These are phyloP conservation scores for Equus przewalskii DNA, from an alignment of 2,113 vertebrate species.

Conservation along the genomic window DNA sequence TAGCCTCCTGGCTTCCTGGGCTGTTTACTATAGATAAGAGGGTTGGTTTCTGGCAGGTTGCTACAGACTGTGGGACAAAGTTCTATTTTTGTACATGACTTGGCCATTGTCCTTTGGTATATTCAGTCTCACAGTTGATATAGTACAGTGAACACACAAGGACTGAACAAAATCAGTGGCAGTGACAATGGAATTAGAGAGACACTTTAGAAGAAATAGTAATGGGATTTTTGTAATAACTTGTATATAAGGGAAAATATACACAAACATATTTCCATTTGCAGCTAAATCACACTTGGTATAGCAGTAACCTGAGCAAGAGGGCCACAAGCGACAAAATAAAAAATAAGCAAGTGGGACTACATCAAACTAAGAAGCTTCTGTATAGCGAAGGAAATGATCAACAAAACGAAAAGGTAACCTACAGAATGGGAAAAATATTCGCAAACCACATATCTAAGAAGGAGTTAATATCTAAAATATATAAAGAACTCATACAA, in stretches of 20 bases:
- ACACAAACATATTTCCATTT: background rate
- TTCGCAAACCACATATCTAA: background rate
- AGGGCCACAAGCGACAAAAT: background rate
- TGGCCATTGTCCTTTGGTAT: background rate
- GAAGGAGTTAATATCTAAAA: background rate
- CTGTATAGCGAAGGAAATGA: background rate
- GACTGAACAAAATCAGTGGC: background rate
- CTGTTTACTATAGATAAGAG: background rate
- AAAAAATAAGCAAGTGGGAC: background rate
- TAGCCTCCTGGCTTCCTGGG: background rate
- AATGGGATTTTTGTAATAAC: background rate
- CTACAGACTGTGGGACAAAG: background rate
- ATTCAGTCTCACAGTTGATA: background rate
- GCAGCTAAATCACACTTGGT: background rate
- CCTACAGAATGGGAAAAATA: background rate
- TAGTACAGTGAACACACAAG: background rate
- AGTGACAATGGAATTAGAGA: background rate
- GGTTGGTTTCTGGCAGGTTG: background rate
- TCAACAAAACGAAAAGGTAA: background rate
- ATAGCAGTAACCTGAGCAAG: background rate
- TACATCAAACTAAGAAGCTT: background rate
- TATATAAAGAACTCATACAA: background rate
- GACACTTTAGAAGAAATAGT: background rate
- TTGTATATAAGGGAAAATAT: background rate
- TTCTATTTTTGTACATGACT: background rate